These are phyloP conservation scores for Corythoichthys haematopterus DNA, from an alignment of 2,113 vertebrate genomes.

Conservation along the genomic window DNA sequence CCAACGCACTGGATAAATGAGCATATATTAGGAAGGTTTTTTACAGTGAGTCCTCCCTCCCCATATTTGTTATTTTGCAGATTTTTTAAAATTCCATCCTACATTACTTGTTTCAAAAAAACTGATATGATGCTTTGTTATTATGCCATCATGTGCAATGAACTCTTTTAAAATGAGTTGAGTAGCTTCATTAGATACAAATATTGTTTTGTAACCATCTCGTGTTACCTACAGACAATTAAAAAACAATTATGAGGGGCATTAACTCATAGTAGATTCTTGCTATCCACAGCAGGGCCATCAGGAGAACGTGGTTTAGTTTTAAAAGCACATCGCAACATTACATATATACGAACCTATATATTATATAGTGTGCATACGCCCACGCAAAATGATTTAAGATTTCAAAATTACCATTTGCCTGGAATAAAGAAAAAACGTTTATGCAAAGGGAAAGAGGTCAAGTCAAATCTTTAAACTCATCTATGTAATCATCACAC, in stretches of 20 bases:
- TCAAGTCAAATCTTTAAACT: not conserved
- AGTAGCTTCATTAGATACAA: not conserved
- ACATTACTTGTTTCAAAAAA: not conserved
- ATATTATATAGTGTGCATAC: too few species aligned
- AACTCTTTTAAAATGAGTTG: not conserved
- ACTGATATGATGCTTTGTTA: too few species aligned
- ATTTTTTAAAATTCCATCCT: too few species aligned
- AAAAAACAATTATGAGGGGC: not conserved
- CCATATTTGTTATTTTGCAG: not conserved
- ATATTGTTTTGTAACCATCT: not conserved
- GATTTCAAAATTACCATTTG: too few species aligned
- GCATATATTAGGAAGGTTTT: not conserved
- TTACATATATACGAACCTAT: too few species aligned
- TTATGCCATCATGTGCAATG: not conserved
- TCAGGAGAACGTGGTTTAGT: not conserved
- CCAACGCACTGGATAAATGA: not conserved
- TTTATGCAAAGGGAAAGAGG: too few species aligned
- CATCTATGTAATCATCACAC: not conserved
- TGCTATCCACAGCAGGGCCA: not conserved
- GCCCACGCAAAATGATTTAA: too few species aligned
- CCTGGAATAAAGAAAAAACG: too few species aligned
- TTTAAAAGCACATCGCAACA: too few species aligned
- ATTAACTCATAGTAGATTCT: not conserved
- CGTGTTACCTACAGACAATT: not conserved
- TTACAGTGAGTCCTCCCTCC: not conserved